Conservation (phyloP, 1,140 invertebrate species). For the Holcopasites calliopsidis region DNA sequence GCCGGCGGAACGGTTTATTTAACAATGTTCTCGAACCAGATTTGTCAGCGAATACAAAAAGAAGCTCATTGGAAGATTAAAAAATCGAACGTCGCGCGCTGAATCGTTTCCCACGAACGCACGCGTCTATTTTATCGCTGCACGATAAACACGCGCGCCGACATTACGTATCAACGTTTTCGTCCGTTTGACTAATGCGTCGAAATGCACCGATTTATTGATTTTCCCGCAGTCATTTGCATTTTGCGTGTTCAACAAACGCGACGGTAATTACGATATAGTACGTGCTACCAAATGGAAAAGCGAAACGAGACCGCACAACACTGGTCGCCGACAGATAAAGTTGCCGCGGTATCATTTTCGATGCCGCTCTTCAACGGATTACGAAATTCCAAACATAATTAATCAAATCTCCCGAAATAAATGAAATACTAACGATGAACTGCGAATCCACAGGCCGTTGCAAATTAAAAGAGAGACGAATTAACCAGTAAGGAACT, state of each 20-base stretch:
- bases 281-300: background rate
- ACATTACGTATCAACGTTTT: conserved; percentile 8
- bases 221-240: conserved; percentile 19
- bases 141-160: background rate
- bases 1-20: background rate
- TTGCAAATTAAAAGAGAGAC: too few species aligned
- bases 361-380: too few species aligned
- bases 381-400: background rate
- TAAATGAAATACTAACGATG: too few species aligned
- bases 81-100: background rate
- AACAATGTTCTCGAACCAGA: background rate
- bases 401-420: too few species aligned
- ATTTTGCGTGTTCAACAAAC: background rate
- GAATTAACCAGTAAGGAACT: too few species aligned
- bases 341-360: background rate
- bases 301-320: background rate
- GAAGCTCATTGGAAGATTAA: background rate
- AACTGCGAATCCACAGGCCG: too few species aligned
- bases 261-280: background rate
- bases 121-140: background rate
- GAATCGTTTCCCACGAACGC: background rate
- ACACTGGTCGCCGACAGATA: background rate
- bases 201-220: conserved; percentile 27
- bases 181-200: conserved; percentile 18
- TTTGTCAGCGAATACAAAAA: too few species aligned